Evolutionary conservation across 2,888 invertebrate genomes (phyloP), one percentile per base, ranked within the genome.

Genomic region (Ectobius pallidus): DNA sequence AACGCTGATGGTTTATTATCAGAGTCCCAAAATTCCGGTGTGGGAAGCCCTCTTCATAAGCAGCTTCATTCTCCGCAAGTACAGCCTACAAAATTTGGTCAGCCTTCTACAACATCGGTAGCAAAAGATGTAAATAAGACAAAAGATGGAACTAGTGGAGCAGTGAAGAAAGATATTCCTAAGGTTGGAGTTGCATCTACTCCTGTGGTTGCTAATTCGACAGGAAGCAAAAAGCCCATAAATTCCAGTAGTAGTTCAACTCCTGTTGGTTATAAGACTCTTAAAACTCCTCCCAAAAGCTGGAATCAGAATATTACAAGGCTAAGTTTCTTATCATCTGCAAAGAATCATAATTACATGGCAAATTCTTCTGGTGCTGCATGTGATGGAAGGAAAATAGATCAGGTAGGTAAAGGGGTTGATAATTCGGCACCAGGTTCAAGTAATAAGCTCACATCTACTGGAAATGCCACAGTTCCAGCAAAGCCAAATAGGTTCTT

Each of bases 301-400:
- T 88, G 88, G 88, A 88, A 88, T 79, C 88, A 88, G 2, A 87
- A 86, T 55, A 82, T 88, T 44, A 84, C 87, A 1, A 83, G 86
- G 58, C 70, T 69, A 52, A 74, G 71, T 67, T 73, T 65, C 44
- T 65, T 72, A 27, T 73, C 70, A 46, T 49, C 72, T 44, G 67
- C 73, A 7, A 75, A 75, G 68, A 62, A 71, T 32, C 58, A 74
- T 25, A 27, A 58, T 25, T 67, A 44, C 14, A 63, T 30, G 25
- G 27, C 69, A 67, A 73, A 61, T 39, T 18, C 65, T 44, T 9
- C 44, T 22, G 25, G 39, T 18, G 7, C n/a, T 7, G 18, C 39
- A 62, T 39, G 39, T 62, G 44, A 46, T 46, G 63, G 42, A 63
- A 30, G 42, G 16, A 42, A 16, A 34, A 11, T 25, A 69, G 55